Percentiles rank a stretch among this genome's conserved stretches.
Conservation (phyloP, 1,140 invertebrate species). For the Tetramorium parvispinum region DNA sequence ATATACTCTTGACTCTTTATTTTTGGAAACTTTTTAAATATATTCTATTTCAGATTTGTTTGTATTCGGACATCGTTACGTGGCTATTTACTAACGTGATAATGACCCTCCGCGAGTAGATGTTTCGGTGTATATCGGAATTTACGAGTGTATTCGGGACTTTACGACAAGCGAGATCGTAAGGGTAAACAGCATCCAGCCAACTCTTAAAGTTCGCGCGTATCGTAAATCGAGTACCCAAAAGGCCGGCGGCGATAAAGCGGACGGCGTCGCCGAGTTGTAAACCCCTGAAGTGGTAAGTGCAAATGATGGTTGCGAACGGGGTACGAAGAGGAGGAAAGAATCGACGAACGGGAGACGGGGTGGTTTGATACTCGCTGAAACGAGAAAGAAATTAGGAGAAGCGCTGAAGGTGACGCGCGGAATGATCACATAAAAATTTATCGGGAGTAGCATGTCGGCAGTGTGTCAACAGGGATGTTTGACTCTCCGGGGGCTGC, state of each 20-base stretch:
- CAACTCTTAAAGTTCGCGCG: conserved; percentile 37
- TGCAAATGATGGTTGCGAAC: conserved; percentile 29
- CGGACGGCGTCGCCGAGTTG: conserved; percentile 9
- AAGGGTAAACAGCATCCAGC: conserved; percentile 25
- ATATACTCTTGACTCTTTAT: background rate
- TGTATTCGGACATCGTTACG: background rate
- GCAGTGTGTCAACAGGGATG: conserved; percentile 22
- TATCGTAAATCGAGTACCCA: conserved; percentile 48
- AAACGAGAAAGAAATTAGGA: conserved; percentile 45
- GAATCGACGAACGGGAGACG: background rate
- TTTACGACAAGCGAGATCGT: conserved; percentile 40
- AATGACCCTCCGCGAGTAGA: background rate
- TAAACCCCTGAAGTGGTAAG: conserved; percentile 13
- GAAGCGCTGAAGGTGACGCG: conserved; percentile 9
- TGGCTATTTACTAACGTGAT: background rate
- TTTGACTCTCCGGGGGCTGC: conserved; percentile 6
- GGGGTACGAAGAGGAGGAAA: background rate
- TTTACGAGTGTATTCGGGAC: conserved; percentile 18
- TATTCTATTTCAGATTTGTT: background rate
- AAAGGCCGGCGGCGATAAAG: conserved; percentile 42
- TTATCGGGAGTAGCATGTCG: conserved; percentile 24
- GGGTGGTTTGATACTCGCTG: background rate
- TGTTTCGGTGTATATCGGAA: background rate
- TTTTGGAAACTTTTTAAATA: background rate
- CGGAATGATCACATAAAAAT: conserved; percentile 36